Evolutionary conservation across 92 coral and sea anemone species (phyloP), one percentile per base, ranked within the genome.

Genomic region (Diadumene lineata): DNA sequence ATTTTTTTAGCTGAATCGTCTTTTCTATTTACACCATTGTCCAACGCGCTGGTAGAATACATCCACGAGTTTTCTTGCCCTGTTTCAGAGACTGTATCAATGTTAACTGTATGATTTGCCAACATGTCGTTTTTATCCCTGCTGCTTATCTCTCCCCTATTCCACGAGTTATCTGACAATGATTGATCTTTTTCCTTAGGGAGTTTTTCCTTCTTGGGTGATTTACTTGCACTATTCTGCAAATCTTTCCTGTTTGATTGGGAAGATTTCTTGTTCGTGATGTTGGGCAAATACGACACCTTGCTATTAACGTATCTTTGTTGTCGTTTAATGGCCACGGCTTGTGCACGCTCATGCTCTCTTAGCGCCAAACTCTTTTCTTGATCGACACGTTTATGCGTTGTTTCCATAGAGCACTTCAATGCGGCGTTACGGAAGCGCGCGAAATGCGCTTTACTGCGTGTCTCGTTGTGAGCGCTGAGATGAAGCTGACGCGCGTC

Each of bases 401-500:
- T 81, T 65, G 67, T 43, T 27, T 81, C 81, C 56, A 85, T 43
- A 55, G 69, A 65, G 67, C 92, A 69, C 61, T 85, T 88, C 44
- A 88, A 68, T 48, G 81, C 69, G 28, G 92, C 79, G 70, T 88
- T 91, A 44, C 92, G 85, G 68, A 77, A 76, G 33, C 92, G 68
- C 8, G 88, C 80, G 70, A 76, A 91, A 50, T 79, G 84, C 1
- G 90, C 89, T 60, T 86, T 85, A 1, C 90, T 86, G 48, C 97
- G 83, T 21, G 72, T 73, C 38, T 71, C 84, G 15, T 66, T 69
- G 70, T 80, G 80, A 50, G 79, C 66, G 51, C 97, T 91, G 26
- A 69, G 84, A 38, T 82, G 93, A 31, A 91, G 92, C 66, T 84
- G 92, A 33, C 93, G 78, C 13, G 93, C 84, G 15, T 91, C 97